Conservation (phyloP, 2,888 invertebrate species). For the Sinodicranocentrus sp. region DNA sequence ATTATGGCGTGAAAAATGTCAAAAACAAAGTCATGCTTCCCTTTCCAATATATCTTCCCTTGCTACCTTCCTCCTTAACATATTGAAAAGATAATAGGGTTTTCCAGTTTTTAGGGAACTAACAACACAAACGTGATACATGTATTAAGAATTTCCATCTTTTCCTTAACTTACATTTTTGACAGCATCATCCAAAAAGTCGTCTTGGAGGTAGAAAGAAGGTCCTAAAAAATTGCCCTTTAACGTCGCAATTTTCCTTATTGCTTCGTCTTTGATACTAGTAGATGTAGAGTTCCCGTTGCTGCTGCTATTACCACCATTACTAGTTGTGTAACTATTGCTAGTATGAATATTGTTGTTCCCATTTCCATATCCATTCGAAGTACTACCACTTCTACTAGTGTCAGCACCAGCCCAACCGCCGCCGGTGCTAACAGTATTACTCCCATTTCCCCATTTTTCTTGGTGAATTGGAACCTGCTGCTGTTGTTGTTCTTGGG, state of each 20-base stretch:
- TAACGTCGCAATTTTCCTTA: constrained; percentile 79
- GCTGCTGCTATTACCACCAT: constrained; percentile 11
- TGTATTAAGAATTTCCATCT: too few species aligned
- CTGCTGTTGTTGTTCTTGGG: constrained; percentile 27
- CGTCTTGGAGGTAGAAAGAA: constrained; percentile 73
- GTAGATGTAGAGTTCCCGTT: not conserved
- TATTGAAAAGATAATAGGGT: too few species aligned
- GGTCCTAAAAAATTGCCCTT: constrained; percentile 77
- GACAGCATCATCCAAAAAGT: constrained; percentile 74
- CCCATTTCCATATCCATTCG: constrained; percentile 33
- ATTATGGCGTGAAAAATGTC: too few species aligned
- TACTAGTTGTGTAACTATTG: not conserved
- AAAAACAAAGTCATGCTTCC: too few species aligned
- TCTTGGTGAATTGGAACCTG: constrained; percentile 34
- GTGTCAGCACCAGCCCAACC: constrained; percentile 6
- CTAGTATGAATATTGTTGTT: constrained; percentile 13
- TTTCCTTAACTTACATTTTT: constrained; percentile 65
- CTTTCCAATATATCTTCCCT: too few species aligned
- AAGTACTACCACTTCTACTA: not conserved
- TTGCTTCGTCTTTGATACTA: constrained; percentile 78
- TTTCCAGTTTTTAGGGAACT: too few species aligned
- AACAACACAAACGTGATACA: too few species aligned
- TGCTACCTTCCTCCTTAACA: too few species aligned
- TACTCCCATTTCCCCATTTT: constrained; percentile 24
- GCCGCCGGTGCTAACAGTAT: not conserved